phyloP scores from a whole-genome alignment of 2,113 vertebrate species.

The Oplegnathus fasciatus region DNA sequence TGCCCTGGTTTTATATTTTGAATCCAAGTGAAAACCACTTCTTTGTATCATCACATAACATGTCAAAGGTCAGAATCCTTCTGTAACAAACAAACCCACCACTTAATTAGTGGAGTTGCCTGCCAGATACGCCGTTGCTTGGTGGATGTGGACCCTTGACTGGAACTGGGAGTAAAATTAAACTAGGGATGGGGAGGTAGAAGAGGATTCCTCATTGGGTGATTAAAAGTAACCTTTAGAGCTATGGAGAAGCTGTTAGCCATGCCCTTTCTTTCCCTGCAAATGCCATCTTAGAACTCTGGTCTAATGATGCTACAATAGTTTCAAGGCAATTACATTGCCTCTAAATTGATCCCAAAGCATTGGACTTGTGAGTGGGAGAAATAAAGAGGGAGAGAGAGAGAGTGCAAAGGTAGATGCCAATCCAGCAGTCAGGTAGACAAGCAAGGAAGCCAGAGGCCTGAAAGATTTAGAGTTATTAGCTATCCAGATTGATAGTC shows the following conservation, averaged over 20 bases:
- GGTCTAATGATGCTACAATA: conserved; percentile 86
- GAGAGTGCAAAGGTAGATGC: conserved; percentile 47
- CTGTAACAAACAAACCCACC: conserved; percentile 67
- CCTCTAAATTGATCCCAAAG: conserved; percentile 85
- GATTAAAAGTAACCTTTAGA: conserved; percentile 90
- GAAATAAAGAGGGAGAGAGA: conserved; percentile 41
- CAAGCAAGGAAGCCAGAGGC: conserved; percentile 15
- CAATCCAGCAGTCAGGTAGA: conserved; percentile 57
- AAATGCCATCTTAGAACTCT: conserved; percentile 85
- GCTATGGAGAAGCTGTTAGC: conserved; percentile 85
- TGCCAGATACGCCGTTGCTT: conserved; percentile 48
- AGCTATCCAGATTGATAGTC: conserved; percentile 31
- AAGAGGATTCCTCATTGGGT: conserved; percentile 82
- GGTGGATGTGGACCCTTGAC: conserved; percentile 54
- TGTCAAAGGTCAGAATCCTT: conserved; percentile 68
- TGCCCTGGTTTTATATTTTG: conserved; percentile 19
- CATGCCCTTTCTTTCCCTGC: conserved; percentile 86
- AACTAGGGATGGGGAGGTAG: conserved; percentile 54
- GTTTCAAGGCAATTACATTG: conserved; percentile 86
- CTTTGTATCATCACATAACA: conserved; percentile 47
- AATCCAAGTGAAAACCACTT: conserved; percentile 37
- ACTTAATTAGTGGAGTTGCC: conserved; percentile 73
- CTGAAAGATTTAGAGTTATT: conserved; percentile 60
- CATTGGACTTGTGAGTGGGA: conserved; percentile 67
- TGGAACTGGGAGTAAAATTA: conserved; percentile 61